Conservation (phyloP, 2,888 invertebrate genomes). For the Unio delphinus region DNA sequence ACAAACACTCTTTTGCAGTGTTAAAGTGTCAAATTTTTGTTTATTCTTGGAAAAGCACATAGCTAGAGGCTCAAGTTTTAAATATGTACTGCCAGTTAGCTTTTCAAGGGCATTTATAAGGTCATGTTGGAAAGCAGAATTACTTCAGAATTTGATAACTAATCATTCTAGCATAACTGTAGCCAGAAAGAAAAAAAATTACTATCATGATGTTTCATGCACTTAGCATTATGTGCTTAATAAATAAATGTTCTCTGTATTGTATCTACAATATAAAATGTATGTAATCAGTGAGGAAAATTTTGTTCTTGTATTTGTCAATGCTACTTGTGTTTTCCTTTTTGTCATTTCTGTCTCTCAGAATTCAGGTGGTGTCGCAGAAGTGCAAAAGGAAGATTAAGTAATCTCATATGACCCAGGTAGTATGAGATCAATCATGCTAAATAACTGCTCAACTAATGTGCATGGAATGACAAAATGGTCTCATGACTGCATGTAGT, state of each 20-base stretch:
- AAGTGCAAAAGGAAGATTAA: not conserved
- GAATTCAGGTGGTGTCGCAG: not conserved
- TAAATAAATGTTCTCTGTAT: not conserved
- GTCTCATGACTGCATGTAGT: too few relatives aligned
- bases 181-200: too few relatives aligned
- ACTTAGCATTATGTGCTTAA: not conserved
- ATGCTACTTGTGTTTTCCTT: not conserved
- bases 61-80: too few relatives aligned
- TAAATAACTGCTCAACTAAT: not conserved
- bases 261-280: not conserved
- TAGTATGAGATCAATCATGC: not conserved
- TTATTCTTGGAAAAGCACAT: too few relatives aligned
- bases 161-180: too few relatives aligned
- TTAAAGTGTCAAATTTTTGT: too few relatives aligned
- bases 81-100: too few relatives aligned
- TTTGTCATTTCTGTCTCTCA: slow-evolving; percentile 1
- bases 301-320: not conserved
- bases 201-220: too few relatives aligned
- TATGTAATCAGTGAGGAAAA: not conserved
- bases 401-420: not conserved
- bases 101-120: too few relatives aligned
- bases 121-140: too few relatives aligned
- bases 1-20: too few relatives aligned
- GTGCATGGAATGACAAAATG: not conserved
- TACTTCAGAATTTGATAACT: too few relatives aligned